Conservation (phyloP, 2,113 vertebrate species). For the Xyrauchen texanus region DNA sequence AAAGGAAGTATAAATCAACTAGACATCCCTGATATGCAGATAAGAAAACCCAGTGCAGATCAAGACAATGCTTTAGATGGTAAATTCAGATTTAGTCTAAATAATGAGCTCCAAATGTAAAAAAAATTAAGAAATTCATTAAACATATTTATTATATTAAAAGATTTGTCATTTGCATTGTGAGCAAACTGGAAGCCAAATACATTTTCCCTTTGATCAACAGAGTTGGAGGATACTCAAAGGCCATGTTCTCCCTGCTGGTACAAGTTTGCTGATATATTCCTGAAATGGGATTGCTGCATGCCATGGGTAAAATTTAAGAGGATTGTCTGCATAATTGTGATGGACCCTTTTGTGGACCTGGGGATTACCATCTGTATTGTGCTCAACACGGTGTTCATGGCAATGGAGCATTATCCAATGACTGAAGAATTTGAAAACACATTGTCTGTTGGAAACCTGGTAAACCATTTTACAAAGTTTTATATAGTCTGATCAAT, state of each 20-base stretch:
- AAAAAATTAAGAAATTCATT: too few species aligned
- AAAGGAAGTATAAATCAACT: slow-evolving; percentile 55
- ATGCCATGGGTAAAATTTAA: slow-evolving; percentile 80
- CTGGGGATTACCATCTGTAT: slow-evolving; percentile 95
- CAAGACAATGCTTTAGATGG: slow-evolving; percentile 77
- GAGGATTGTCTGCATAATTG: slow-evolving; percentile 73
- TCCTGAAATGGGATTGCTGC: slow-evolving; percentile 92
- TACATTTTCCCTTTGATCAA: slow-evolving; percentile 15
- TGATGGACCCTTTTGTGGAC: slow-evolving; percentile 96
- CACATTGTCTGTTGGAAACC: slow-evolving; percentile 81
- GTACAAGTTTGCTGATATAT: slow-evolving; percentile 82
- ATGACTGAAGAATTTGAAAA: slow-evolving; percentile 83
- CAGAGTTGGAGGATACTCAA: slow-evolving; percentile 87
- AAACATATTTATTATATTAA: background rate
- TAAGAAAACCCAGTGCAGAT: slow-evolving; percentile 67
- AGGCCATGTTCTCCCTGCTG: slow-evolving; percentile 87
- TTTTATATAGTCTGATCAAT: too few species aligned
- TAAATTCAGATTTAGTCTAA: slow-evolving; percentile 47
- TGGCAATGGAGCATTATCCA: slow-evolving; percentile 98
- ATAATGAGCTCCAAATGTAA: too few species aligned
- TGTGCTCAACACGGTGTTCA: slow-evolving; percentile 93
- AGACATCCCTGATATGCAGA: slow-evolving; percentile 66
- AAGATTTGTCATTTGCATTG: too few species aligned
- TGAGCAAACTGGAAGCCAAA: background rate
- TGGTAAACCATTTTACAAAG: slow-evolving; percentile 74